phyloP scores from a whole-genome alignment of 2,888 invertebrate species.

The Crepidodera aurea region DNA sequence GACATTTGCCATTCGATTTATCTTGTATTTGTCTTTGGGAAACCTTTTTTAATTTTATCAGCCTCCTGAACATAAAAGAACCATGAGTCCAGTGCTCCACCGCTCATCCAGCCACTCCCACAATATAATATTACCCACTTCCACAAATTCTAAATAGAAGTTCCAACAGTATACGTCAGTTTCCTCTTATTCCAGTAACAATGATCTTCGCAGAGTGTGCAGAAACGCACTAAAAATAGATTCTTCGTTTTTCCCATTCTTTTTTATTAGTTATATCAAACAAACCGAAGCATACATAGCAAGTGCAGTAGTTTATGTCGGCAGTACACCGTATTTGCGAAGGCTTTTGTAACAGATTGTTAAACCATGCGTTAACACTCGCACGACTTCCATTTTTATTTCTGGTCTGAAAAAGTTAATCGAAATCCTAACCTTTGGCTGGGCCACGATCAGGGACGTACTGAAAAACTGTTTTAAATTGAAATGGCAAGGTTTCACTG shows the following conservation, averaged over 20 bases:
- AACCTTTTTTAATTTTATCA: no score
- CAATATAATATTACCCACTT: no score
- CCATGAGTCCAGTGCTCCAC: no score
- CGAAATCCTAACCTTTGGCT: conserved; percentile 26
- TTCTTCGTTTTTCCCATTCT: not conserved
- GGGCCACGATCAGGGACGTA: conserved; percentile 15
- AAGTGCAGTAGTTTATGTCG: conserved; percentile 34
- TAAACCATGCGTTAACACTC: conserved; percentile 38
- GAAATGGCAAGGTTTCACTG: no score
- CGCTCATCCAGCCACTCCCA: no score
- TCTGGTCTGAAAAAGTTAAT: conserved; percentile 28
- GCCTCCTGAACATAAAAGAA: no score
- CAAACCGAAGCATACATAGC: conserved; percentile 1
- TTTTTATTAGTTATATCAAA: not conserved
- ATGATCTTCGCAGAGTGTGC: not conserved
- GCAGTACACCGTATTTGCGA: conserved; percentile 31
- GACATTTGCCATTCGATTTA: no score
- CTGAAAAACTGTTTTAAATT: no score
- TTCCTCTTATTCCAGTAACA: not conserved
- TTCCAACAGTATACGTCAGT: not conserved
- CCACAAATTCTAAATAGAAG: no score
- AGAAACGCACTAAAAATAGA: not conserved
- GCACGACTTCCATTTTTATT: conserved; percentile 32
- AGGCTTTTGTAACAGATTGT: conserved; percentile 37
- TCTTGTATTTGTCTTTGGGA: no score